Conservation (phyloP, 2,113 vertebrate genomes). For the Etia nguti region DNA sequence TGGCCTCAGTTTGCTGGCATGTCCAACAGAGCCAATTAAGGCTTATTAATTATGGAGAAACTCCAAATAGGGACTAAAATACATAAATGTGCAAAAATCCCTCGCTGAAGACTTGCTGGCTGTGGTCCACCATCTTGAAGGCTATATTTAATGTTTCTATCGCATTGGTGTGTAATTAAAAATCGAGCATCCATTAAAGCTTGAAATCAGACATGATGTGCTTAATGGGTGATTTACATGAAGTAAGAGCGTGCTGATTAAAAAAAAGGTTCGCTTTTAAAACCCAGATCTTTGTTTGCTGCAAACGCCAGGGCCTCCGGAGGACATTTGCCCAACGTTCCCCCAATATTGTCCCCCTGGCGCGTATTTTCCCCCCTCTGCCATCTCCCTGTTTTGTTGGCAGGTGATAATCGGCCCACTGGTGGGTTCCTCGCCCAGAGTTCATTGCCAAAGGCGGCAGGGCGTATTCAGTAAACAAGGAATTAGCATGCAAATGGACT, state of each 20-base stretch:
- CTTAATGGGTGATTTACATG: conserved; percentile 76
- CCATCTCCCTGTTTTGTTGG: conserved; percentile 35
- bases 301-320: neutral
- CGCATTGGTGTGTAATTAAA: conserved; percentile 1
- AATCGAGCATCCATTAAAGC: conserved; percentile 52
- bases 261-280: conserved; percentile 47
- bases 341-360: conserved; percentile 15
- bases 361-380: conserved; percentile 20
- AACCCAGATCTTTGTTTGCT: conserved; percentile 15
- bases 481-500: conserved; percentile 81
- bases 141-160: neutral
- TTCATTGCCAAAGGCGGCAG: conserved; percentile 68
- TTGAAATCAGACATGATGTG: conserved; percentile 56
- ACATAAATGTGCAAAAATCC: conserved; percentile 62
- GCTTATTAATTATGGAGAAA: conserved; percentile 65
- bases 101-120: conserved; percentile 43
- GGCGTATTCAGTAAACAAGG: conserved; percentile 77
- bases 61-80: conserved; percentile 70
- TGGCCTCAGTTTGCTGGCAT: conserved; percentile 58
- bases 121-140: conserved; percentile 21
- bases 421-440: conserved; percentile 49
- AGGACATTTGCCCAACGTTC: neutral
- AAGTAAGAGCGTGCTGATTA: conserved; percentile 73
- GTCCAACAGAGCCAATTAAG: conserved; percentile 66
- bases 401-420: conserved; percentile 64